These are phyloP conservation scores for Echinometra lucunter DNA, from an alignment of 53 echinoderm and acorn worm genomes.

Conservation along the genomic window DNA sequence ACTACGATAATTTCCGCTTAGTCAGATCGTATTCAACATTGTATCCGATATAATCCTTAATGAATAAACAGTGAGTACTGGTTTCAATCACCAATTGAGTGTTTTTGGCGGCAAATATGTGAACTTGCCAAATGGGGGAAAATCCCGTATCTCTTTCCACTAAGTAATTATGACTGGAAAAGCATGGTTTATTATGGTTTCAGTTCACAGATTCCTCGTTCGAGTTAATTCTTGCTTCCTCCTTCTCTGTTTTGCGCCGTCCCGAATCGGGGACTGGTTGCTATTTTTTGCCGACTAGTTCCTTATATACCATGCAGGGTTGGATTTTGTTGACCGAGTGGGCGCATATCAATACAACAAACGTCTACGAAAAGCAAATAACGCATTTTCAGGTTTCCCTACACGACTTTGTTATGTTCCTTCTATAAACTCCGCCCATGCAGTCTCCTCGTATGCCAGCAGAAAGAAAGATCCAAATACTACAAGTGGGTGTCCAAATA, in stretches of 20 bases:
- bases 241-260: background rate
- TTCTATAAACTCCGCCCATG: conserved; percentile 43
- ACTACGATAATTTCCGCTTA: background rate
- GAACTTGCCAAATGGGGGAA: conserved; percentile 8
- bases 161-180: background rate
- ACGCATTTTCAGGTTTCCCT: background rate
- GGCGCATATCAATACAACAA: conserved; percentile 25
- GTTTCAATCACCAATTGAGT: conserved; percentile 18
- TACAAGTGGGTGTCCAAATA: conserved; percentile 23
- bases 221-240: conserved; percentile 1
- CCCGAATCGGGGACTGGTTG: conserved; percentile 14
- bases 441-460: background rate
- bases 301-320: conserved; percentile 56
- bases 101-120: conserved; percentile 35
- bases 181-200: conserved; percentile 8
- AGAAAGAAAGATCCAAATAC: background rate
- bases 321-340: conserved; percentile 1
- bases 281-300: conserved; percentile 51
- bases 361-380: conserved; percentile 30
- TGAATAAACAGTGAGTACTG: background rate
- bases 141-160: background rate
- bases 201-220: background rate
- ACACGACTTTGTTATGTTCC: background rate
- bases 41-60: background rate
- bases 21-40: background rate